These are phyloP conservation scores for Dryobates pubescens DNA, from an alignment of 2,797 vertebrate species.

Conservation along the genomic window DNA sequence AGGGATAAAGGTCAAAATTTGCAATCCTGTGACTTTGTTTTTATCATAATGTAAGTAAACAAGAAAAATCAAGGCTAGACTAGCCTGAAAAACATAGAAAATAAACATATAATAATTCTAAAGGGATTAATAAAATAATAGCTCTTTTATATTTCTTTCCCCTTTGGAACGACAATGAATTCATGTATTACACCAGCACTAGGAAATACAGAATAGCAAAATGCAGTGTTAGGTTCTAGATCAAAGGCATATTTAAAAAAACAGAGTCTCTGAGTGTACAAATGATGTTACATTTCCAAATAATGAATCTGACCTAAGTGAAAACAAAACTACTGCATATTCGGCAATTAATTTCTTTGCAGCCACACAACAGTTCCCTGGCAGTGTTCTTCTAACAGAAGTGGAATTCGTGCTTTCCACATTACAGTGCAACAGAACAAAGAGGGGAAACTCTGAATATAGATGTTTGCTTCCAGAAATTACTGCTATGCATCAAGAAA, in stretches of 20 bases:
- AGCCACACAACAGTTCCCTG: background rate
- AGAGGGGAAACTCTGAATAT: fast-evolving
- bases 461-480: background rate
- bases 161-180: background rate
- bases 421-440: background rate
- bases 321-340: background rate
- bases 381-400: background rate
- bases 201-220: background rate
- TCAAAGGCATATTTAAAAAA: background rate
- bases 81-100: background rate
- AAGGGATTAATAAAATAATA: background rate
- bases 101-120: background rate
- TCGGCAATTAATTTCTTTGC: background rate
- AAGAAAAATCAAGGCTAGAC: background rate
- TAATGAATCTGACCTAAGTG: background rate
- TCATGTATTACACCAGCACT: background rate
- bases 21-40: background rate
- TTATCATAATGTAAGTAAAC: background rate
- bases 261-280: background rate
- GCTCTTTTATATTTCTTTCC: background rate
- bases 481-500: background rate
- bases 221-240: background rate
- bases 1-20: background rate
- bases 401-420: background rate
- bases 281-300: background rate